Conservation (phyloP, 2,888 invertebrate species). For the Heliconius ismenius region DNA sequence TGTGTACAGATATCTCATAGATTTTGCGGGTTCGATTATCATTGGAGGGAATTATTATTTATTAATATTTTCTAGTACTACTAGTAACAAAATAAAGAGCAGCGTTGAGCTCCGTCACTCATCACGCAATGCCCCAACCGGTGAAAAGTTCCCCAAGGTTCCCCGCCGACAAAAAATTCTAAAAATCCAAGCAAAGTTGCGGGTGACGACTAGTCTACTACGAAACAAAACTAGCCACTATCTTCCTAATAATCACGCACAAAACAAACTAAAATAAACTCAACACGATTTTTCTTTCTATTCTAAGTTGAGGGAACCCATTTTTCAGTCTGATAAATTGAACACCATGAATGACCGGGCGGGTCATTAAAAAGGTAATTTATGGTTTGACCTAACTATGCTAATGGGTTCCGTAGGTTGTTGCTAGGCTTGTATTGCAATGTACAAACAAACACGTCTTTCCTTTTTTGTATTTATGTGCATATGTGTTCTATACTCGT, state of each 20-base stretch:
- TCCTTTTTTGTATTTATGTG: neutral
- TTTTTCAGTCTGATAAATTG: constrained; percentile 45
- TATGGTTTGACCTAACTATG: constrained; percentile 40
- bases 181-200: neutral
- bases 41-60: too few species aligned
- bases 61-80: too few species aligned
- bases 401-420: constrained; percentile 31
- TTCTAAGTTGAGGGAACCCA: constrained; percentile 39
- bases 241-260: constrained; percentile 9
- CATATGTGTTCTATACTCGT: neutral
- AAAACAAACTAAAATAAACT: constrained; percentile 1
- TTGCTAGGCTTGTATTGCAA: constrained; percentile 31
- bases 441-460: constrained; percentile 21
- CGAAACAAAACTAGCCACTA: neutral
- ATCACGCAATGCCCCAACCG: too few species aligned
- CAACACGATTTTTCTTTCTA: constrained; percentile 27
- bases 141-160: neutral
- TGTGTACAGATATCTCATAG: neutral
- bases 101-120: too few species aligned
- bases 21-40: too few species aligned
- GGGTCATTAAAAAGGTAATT: constrained; percentile 45
- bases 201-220: neutral
- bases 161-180: neutral
- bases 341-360: constrained; percentile 42
- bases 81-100: too few species aligned